Conservation (phyloP, 2,888 invertebrate species). For the Drosophila vallismaia region DNA sequence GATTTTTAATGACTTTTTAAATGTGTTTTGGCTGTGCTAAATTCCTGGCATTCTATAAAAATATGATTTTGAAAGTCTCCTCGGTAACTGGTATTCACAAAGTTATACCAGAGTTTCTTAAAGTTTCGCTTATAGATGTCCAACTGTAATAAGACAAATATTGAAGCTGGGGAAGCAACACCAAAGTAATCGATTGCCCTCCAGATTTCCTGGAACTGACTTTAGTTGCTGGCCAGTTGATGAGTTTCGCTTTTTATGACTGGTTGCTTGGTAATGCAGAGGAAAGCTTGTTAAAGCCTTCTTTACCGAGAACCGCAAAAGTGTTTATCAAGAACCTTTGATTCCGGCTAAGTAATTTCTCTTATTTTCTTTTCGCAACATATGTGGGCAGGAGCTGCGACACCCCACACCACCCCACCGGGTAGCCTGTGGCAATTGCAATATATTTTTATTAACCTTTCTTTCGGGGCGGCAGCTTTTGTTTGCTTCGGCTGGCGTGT, state of each 20-base stretch:
- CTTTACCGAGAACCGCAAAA: conserved; percentile 46
- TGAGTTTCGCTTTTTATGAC: conserved; percentile 23
- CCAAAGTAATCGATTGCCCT: conserved; percentile 40
- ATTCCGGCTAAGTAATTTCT: conserved; percentile 9
- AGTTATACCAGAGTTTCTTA: neutral
- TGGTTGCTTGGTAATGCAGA: conserved; percentile 9
- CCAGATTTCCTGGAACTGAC: conserved; percentile 21
- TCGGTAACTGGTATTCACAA: neutral
- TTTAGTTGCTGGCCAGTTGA: conserved; percentile 49
- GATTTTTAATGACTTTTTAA: neutral
- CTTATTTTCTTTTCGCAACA: neutral
- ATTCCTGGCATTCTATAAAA: neutral
- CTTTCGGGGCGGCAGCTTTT: conserved; percentile 52
- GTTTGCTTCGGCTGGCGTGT: conserved; percentile 37
- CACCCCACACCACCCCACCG: neutral
- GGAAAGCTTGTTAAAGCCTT: conserved; percentile 30
- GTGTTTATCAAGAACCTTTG: conserved; percentile 39
- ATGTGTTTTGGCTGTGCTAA: neutral
- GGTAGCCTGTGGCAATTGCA: conserved; percentile 31
- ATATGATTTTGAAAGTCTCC: neutral
- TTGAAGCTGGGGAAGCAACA: neutral
- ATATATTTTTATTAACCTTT: conserved; percentile 71
- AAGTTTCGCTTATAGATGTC: neutral
- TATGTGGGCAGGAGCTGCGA: conserved; percentile 9
- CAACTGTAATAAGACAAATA: conserved; percentile 4